A percentile compares a stretch with the other conserved stretches of the same genome.
Conservation (phyloP, 2,888 invertebrate species). For the Subacronicta megacephala region DNA sequence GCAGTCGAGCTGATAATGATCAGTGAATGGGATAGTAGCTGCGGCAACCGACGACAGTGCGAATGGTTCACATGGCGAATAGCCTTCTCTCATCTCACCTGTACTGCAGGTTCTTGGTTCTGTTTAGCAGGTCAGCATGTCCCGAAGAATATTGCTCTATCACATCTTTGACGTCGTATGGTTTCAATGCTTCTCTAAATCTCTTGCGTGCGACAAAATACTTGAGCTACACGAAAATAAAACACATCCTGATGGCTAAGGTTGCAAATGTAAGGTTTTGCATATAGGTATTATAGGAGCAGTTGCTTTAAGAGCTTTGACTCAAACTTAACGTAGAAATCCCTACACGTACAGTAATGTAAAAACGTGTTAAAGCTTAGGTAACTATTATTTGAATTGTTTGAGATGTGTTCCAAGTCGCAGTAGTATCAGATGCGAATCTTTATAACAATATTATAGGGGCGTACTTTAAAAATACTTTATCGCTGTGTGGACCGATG, state of each 20-base stretch:
- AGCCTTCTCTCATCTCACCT: slow-evolving; percentile 89
- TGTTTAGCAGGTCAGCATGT: slow-evolving; percentile 96
- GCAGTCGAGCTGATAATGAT: slow-evolving; percentile 62
- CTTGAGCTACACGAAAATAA: slow-evolving; percentile 92
- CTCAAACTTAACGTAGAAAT: not conserved
- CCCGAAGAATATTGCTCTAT: slow-evolving; percentile 97
- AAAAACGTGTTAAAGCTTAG: slow-evolving; percentile 6
- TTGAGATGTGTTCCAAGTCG: slow-evolving; percentile 15
- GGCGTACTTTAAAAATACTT: not conserved
- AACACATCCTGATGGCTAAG: slow-evolving; percentile 75
- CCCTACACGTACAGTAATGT: slow-evolving; percentile 2
- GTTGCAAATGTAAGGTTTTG: slow-evolving; percentile 35
- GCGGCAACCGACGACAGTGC: slow-evolving; percentile 52
- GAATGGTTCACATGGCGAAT: slow-evolving; percentile 41
- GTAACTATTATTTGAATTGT: slow-evolving; percentile 1
- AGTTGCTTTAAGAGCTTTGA: not conserved
- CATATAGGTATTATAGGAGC: slow-evolving; percentile 7
- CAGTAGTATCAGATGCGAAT: slow-evolving; percentile 1
- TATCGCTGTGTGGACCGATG: slow-evolving; percentile 10
- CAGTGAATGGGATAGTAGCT: slow-evolving; percentile 63
- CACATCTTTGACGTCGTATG: slow-evolving; percentile 98
- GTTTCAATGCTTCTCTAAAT: slow-evolving; percentile 97
- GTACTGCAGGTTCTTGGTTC: slow-evolving; percentile 96
- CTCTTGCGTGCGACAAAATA: slow-evolving; percentile 97
- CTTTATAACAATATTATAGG: not conserved